These are phyloP conservation scores for Volucella zonaria DNA, from an alignment of 2,888 invertebrate species.

Conservation along the genomic window DNA sequence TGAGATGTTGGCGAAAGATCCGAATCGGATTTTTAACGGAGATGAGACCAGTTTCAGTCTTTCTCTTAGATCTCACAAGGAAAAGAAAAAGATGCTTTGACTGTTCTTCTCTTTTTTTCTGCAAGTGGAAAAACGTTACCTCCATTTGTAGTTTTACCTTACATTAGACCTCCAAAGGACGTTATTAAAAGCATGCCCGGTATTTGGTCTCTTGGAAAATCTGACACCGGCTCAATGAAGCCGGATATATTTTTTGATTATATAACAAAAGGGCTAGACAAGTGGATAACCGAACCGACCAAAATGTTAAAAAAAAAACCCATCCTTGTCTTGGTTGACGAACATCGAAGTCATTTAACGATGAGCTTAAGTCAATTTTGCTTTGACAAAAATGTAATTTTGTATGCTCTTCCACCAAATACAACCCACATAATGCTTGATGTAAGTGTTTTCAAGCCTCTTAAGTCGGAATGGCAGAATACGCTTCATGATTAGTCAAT, in stretches of 20 bases:
- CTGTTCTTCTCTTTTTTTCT: neutral
- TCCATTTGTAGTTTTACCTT: neutral
- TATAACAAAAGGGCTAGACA: slow-evolving; percentile 3
- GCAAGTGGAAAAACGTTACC: neutral
- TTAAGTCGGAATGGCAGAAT: neutral
- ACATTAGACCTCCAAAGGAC: slow-evolving; percentile 2
- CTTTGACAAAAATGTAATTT: neutral
- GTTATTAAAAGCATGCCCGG: neutral
- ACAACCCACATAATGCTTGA: neutral
- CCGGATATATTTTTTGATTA: neutral
- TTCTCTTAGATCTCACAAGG: no score
- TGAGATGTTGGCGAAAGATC: neutral
- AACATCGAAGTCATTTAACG: neutral
- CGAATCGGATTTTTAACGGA: no score
- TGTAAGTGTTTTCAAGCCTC: neutral
- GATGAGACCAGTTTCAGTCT: no score
- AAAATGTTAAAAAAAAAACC: slow-evolving; percentile 5
- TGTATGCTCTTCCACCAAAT: neutral
- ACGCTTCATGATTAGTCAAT: no score
- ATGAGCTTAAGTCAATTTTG: neutral
- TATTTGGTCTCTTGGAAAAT: neutral
- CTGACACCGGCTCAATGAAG: neutral
- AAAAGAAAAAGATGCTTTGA: no score
- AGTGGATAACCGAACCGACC: slow-evolving; percentile 3
- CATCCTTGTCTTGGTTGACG: slow-evolving; percentile 3